Conservation (phyloP, 2,113 vertebrate species). For the Rhabdornis inornatus region DNA sequence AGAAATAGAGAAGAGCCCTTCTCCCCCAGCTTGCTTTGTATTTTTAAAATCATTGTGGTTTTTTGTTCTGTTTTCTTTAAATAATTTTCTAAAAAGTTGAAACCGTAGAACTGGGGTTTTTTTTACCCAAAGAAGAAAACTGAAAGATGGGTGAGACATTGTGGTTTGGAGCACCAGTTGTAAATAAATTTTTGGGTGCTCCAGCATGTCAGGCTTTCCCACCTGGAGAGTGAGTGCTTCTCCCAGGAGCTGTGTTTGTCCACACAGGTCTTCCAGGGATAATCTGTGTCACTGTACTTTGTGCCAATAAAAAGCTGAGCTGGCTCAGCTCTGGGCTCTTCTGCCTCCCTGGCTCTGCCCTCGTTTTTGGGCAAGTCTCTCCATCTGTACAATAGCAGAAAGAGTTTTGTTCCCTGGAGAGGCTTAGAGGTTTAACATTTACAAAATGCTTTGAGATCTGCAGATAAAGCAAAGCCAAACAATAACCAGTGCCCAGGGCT, state of each 20-base stretch:
- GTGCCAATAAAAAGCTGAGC: not conserved
- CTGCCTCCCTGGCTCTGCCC: not conserved
- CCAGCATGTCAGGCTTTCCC: not conserved
- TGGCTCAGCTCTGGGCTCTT: not conserved
- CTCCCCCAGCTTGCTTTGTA: not conserved
- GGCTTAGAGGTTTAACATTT: constrained; percentile 39
- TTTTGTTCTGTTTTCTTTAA: constrained; percentile 58
- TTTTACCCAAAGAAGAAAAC: constrained; percentile 22
- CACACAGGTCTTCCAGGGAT: not conserved
- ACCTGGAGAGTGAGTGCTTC: not conserved
- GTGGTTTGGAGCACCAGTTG: constrained; percentile 10
- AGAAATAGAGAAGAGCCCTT: not conserved
- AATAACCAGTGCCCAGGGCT: not conserved
- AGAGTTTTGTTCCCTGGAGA: constrained; percentile 9
- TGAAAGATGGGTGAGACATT: not conserved
- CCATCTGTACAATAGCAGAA: constrained; percentile 14
- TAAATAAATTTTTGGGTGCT: not conserved
- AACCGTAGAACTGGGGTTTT: not conserved
- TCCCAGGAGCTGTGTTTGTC: not conserved
- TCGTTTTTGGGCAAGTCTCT: constrained; percentile 3
- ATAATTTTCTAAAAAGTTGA: constrained; percentile 22
- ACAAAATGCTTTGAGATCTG: constrained; percentile 26
- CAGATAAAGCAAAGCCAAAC: constrained; percentile 34
- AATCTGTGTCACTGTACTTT: not conserved
- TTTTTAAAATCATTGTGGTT: constrained; percentile 36